Evolutionary conservation across 2,797 vertebrate species (phyloP), one percentile per base, ranked within the genome.

Genomic region (Cryptoprocta ferox): DNA sequence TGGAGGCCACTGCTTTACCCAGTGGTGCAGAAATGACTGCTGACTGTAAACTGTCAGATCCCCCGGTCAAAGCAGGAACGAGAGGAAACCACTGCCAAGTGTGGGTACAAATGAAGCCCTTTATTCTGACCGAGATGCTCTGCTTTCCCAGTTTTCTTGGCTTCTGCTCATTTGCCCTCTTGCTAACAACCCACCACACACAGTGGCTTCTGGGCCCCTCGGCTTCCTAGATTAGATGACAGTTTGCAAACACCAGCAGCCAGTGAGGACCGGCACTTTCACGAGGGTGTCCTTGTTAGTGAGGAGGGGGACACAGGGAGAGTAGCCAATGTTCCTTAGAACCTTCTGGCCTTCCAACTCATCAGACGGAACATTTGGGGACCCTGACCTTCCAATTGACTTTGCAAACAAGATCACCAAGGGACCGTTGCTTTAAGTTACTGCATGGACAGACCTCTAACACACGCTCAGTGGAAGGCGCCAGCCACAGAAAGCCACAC

Each of bases 41-140:
- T 32, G 0, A 45, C 16, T 9, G 16, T 11, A 3, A 45, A 19
- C 13, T 13, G 3, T 10, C 21, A 2, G 26, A 10, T 1, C 6
- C 14, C 11, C 35, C 19, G 39, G 2, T 14, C 13, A 21, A 12
- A 71, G 50, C 15, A 42, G 45, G 70, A 53, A 42, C 75, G 88
- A 53, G 50, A n/a, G 68, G 30, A 92, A 48, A 21, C 45, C 28
- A 45, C 70, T 26, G 32, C 59, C 32, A 75, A 4, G 10, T 0
- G 8, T 0, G 37, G 76, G 42, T 15, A 32, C 32, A 37, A 1
- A 68, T 0, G 24, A 71, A 63, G 71, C 14, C 32, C 32, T n/a
- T 16, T 16, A 14, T n/a, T 65, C 56, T 0, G 14, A 39, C 7
- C 6, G 6, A 14, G 24, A 14, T 0, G 37, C 26, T 84, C 14